Base-by-base conservation (phyloP, 1,140 invertebrate genomes). In the Drosophila azteca region DNA sequence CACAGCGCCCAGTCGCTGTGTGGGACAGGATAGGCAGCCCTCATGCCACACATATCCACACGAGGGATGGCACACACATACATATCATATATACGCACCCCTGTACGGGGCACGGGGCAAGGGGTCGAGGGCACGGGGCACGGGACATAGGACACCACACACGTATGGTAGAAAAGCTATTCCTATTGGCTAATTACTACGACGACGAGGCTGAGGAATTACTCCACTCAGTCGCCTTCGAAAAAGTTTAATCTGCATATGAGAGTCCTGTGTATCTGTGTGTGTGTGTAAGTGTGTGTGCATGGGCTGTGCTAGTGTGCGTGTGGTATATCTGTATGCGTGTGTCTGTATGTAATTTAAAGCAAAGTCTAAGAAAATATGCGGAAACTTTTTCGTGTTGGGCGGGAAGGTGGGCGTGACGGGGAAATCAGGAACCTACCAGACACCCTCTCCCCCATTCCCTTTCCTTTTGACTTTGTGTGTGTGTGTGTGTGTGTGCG, bases 101-200 rank as follows among this genome's bases (percentile, higher is more conserved):
- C 52, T 49, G 67, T 29, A 35, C 50, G 49, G 41, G 41, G 51
- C 29, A 58, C 11, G 17, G 29, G 29, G 26, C 22, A 15, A 2
- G 51, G 3, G 31, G 9, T 15, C 3, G n/a, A n/a, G n/a, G 26
- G 1, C 35, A 43, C 29, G 67, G 50, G 63, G 0, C 35, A 52
- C 31, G 67, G 50, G 63, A 81, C 62, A 81, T 24, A 5, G 24
- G 60, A 54, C 69, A 77, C 68, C 72, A 52, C 55, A 77, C 54
- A 39, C 22, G 82, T 75, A 13, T 39, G 35, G 35, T 39, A 39
- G 35, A 69, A 81, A 77, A 82, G 82, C 82, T 76, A 76, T 87
- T 87, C 82, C 82, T 79, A 87, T 87, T 87, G 82, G 82, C 82
- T 87, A 87, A 87, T 87, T 87, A 87, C 78, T 82, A 58, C 64